Evolutionary conservation across 2,113 vertebrate genomes (phyloP).

Genomic region (Leptosomus discolor): DNA sequence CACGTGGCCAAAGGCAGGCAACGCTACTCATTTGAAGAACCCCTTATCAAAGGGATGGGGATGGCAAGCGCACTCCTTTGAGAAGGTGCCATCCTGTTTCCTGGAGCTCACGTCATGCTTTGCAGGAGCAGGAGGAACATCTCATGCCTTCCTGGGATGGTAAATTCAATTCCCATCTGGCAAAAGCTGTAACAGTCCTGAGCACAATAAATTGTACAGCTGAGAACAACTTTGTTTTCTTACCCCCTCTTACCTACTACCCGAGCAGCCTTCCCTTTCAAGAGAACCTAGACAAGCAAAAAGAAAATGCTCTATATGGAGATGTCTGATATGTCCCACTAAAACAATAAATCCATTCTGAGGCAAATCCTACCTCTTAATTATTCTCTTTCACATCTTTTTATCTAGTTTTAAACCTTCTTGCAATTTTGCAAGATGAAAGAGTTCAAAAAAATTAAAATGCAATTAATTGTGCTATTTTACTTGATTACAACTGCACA

Average conservation of each 20-base stretch:
- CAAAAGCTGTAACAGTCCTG: not conserved
- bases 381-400: not conserved
- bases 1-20: not conserved
- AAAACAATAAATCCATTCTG: not conserved
- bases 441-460: not conserved
- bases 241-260: not conserved
- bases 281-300: not conserved
- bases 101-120: not conserved
- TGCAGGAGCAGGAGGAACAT: not conserved
- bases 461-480: not conserved
- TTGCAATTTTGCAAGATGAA: not conserved
- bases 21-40: not conserved
- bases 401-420: not conserved
- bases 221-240: not conserved
- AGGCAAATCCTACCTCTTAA: not conserved
- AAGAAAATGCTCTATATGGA: not conserved
- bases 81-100: not conserved
- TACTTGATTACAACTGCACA: not conserved
- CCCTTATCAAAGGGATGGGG: not conserved
- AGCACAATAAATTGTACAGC: not conserved
- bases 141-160: not conserved
- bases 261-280: not conserved
- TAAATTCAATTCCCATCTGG: not conserved
- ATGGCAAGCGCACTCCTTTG: fast-evolving
- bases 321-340: not conserved